Conservation (phyloP, 2,797 vertebrate species). For the Chaetophractus vellerosus region DNA sequence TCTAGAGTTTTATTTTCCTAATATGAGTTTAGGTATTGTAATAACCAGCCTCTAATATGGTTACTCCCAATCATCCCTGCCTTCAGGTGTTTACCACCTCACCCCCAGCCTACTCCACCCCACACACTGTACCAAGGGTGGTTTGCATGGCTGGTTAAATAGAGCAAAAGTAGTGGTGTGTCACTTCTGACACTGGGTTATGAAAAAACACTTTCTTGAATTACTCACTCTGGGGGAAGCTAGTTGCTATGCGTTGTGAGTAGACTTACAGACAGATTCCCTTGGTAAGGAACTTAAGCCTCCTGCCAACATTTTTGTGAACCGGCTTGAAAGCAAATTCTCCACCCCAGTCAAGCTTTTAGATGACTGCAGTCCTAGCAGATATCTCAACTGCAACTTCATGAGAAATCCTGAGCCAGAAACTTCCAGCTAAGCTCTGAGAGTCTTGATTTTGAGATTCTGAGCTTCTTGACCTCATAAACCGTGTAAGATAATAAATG, state of each 20-base stretch:
- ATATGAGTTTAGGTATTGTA: not conserved
- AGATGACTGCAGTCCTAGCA: not conserved
- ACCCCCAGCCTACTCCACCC: not conserved
- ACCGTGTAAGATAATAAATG: not conserved
- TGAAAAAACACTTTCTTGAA: not conserved
- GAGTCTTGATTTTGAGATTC: not conserved
- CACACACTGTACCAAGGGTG: not conserved
- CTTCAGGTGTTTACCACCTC: not conserved
- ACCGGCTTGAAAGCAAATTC: not conserved
- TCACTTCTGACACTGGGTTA: not conserved
- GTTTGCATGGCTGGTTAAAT: not conserved
- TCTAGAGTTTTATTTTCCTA: not conserved
- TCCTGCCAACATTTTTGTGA: not conserved
- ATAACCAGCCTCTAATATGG: not conserved
- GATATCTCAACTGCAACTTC: not conserved
- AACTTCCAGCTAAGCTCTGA: not conserved
- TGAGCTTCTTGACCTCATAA: constrained; percentile 41
- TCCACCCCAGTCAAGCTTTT: constrained; percentile 3
- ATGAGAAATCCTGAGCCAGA: not conserved
- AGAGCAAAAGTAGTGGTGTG: not conserved
- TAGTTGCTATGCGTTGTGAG: not conserved
- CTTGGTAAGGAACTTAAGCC: not conserved
- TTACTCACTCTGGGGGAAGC: not conserved
- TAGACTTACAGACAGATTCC: not conserved
- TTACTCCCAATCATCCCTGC: not conserved